A percentile compares a stretch with the other conserved stretches of the same genome.
These are phyloP conservation scores for Neotoxoptera formosana DNA, from an alignment of 1,140 invertebrate genomes.

Conservation along the genomic window DNA sequence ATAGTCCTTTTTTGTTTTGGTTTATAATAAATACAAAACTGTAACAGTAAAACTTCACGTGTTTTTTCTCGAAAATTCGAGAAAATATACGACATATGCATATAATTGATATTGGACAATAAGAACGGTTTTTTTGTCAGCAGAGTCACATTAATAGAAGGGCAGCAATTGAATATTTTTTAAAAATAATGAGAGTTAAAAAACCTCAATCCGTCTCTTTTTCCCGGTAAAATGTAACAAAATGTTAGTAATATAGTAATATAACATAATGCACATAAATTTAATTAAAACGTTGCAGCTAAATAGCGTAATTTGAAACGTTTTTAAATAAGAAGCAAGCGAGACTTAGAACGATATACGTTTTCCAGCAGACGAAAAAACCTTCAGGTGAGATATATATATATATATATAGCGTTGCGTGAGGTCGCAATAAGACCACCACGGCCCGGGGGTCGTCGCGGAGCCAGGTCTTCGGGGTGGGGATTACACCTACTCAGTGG, in stretches of 20 bases:
- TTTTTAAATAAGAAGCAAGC: not conserved
- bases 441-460: not conserved
- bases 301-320: not conserved
- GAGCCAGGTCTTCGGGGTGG: not conserved
- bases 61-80: too few relatives aligned
- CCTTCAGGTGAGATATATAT: not conserved
- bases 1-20: too few relatives aligned
- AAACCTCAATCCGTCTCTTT: not conserved
- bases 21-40: too few relatives aligned
- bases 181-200: not conserved
- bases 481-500: constrained; percentile 3
- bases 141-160: too few relatives aligned
- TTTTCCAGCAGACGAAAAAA: not conserved
- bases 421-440: not conserved
- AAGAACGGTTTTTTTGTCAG: too few relatives aligned
- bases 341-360: not conserved
- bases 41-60: too few relatives aligned
- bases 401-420: not conserved
- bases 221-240: not conserved
- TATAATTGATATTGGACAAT: too few relatives aligned
- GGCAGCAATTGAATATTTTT: not conserved
- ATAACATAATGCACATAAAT: not conserved
- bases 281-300: not conserved
- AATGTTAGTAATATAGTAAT: not conserved
- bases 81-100: too few relatives aligned